A percentile compares a stretch with the other conserved stretches of the same genome.
phyloP scores from a whole-genome alignment of 2,113 vertebrate genomes.

The Mola mola region DNA sequence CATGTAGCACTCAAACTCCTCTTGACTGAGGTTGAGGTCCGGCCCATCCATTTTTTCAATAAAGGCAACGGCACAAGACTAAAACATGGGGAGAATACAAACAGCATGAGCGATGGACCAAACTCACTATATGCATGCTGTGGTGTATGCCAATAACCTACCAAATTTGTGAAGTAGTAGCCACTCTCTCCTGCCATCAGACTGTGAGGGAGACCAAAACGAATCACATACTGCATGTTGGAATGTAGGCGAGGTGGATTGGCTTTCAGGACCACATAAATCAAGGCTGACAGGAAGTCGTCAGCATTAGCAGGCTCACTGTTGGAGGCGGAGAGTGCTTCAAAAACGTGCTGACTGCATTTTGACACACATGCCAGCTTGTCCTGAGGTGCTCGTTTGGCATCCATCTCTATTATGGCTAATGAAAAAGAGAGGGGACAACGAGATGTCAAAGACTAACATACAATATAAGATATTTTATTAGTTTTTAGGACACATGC shows the following conservation, averaged over 20 bases:
- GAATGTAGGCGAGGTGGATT: slow-evolving; percentile 84
- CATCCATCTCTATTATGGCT: slow-evolving; percentile 86
- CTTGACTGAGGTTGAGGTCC: slow-evolving; percentile 79
- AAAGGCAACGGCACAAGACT: slow-evolving; percentile 84
- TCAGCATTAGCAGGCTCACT: slow-evolving; percentile 82
- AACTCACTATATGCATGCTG: background rate
- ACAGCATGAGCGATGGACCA: background rate
- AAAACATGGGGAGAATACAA: background rate
- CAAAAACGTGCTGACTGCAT: slow-evolving; percentile 82
- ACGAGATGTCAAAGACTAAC: background rate
- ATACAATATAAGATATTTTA: background rate
- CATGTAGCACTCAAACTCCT: slow-evolving; percentile 83
- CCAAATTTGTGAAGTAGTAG: slow-evolving; percentile 86
- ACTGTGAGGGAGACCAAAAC: slow-evolving; percentile 84
- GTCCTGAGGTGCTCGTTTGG: slow-evolving; percentile 84
- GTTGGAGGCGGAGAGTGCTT: slow-evolving; percentile 76
- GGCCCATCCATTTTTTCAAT: slow-evolving; percentile 83
- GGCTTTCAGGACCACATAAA: slow-evolving; percentile 83
- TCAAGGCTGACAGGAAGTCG: slow-evolving; percentile 82
- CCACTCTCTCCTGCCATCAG: slow-evolving; percentile 84
- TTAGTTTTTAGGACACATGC: too few relatives aligned
- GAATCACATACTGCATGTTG: slow-evolving; percentile 85
- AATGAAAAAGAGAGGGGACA: slow-evolving; percentile 5
- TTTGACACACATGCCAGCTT: slow-evolving; percentile 82
- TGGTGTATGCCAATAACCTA: slow-evolving; percentile 43